Percentiles rank a stretch among this genome's conserved stretches.
phyloP scores from a whole-genome alignment of 2,888 invertebrate species.

The Gymnosoma rotundatum region DNA sequence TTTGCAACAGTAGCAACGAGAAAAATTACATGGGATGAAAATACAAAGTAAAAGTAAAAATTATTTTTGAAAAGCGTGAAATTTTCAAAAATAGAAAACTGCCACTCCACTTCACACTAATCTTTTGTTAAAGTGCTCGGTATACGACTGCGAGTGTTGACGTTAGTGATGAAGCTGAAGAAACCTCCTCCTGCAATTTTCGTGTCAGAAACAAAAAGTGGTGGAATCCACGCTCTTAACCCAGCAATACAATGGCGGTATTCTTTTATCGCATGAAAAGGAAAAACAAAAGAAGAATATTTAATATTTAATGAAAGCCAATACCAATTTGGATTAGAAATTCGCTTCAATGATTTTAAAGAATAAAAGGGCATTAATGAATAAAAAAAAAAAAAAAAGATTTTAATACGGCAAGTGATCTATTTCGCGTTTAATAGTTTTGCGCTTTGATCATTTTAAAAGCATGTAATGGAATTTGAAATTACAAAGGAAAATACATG shows the following conservation, averaged over 20 bases:
- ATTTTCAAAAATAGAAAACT: slow-evolving; percentile 69
- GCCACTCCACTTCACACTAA: slow-evolving; percentile 78
- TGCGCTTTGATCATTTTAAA: slow-evolving; percentile 65
- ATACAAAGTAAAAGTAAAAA: slow-evolving; percentile 22
- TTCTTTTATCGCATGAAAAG: slow-evolving; percentile 47
- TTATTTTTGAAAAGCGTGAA: slow-evolving; percentile 69
- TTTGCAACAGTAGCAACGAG: slow-evolving; percentile 51
- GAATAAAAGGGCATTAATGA: slow-evolving; percentile 48
- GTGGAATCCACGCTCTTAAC: slow-evolving; percentile 33
- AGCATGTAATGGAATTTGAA: slow-evolving; percentile 70
- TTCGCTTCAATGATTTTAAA: slow-evolving; percentile 79
- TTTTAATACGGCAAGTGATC: slow-evolving; percentile 70
- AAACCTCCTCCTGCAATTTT: slow-evolving; percentile 21
- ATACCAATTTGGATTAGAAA: slow-evolving; percentile 79
- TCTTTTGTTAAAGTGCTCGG: slow-evolving; percentile 77
- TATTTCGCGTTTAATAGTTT: slow-evolving; percentile 67
- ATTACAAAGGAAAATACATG: slow-evolving; percentile 49
- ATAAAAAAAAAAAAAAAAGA: slow-evolving; percentile 34
- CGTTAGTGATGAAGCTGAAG: slow-evolving; percentile 45
- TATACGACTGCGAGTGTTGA: slow-evolving; percentile 69
- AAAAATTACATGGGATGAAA: slow-evolving; percentile 25
- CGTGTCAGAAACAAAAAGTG: slow-evolving; percentile 29
- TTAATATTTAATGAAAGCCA: slow-evolving; percentile 61
- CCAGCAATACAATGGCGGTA: slow-evolving; percentile 25
- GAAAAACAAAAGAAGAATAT: slow-evolving; percentile 32